phyloP scores from a whole-genome alignment of 2,888 invertebrate species.

The Melanophora roralis region DNA sequence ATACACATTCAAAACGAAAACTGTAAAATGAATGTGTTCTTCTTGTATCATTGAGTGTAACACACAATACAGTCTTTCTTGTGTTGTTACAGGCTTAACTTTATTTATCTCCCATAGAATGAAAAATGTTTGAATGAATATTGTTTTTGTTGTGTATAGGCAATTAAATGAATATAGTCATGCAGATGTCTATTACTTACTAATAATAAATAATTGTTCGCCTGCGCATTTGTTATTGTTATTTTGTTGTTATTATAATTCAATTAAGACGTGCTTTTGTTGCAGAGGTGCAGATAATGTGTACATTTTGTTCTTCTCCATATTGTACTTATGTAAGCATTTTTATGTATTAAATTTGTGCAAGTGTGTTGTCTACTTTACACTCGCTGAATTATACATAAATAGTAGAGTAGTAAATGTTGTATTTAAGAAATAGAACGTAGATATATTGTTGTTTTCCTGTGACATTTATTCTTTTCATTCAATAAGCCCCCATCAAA shows the following conservation, averaged over 20 bases:
- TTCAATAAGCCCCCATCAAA: slow-evolving; percentile 39
- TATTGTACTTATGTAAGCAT: not conserved
- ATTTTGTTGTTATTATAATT: slow-evolving; percentile 62
- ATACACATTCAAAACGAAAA: no score
- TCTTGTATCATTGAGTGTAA: no score
- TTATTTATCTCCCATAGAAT: no score
- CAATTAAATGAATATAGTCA: no score
- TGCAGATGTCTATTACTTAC: no score
- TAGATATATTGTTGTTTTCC: slow-evolving; percentile 22
- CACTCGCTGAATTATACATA: not conserved
- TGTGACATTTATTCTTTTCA: slow-evolving; percentile 20
- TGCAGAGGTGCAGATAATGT: slow-evolving; percentile 71
- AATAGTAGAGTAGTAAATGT: not conserved
- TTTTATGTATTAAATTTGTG: not conserved
- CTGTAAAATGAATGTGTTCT: no score
- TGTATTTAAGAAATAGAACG: not conserved
- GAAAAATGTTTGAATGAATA: no score
- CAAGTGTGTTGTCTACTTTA: not conserved
- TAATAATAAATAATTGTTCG: slow-evolving; percentile 64
- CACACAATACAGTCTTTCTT: no score
- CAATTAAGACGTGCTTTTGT: slow-evolving; percentile 70
- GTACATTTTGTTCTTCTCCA: slow-evolving; percentile 58
- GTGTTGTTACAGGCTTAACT: no score
- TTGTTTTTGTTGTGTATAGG: no score
- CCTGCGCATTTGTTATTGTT: slow-evolving; percentile 69